Conservation (phyloP, 2,888 invertebrate species). For the Hololepta plana region DNA sequence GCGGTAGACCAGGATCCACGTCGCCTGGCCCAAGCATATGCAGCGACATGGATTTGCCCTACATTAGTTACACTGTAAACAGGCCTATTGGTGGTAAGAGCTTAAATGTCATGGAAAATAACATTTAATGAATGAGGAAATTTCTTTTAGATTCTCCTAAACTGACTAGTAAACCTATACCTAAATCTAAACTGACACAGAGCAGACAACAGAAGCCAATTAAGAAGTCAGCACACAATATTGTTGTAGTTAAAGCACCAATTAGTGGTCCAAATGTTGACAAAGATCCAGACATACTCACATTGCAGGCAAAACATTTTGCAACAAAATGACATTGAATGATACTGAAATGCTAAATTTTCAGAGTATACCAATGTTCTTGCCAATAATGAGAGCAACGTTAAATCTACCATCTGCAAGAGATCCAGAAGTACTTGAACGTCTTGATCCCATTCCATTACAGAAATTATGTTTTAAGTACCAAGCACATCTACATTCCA, state of each 20-base stretch:
- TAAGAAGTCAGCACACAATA: slow-evolving; percentile 44
- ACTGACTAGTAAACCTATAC: slow-evolving; percentile 39
- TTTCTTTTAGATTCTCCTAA: slow-evolving; percentile 58
- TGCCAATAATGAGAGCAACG: slow-evolving; percentile 83
- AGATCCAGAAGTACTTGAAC: slow-evolving; percentile 76
- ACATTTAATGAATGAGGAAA: background rate
- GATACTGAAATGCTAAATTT: slow-evolving; percentile 6
- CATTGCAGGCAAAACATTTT: slow-evolving; percentile 36
- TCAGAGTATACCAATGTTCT: slow-evolving; percentile 73
- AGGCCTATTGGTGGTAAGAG: slow-evolving; percentile 62
- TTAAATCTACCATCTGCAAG: slow-evolving; percentile 68
- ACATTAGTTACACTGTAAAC: slow-evolving; percentile 80
- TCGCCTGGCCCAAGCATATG: slow-evolving; percentile 81
- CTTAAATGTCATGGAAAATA: slow-evolving; percentile 2
- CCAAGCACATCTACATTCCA: slow-evolving; percentile 68
- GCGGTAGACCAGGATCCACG: slow-evolving; percentile 47
- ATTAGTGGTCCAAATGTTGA: slow-evolving; percentile 39
- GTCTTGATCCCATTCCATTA: slow-evolving; percentile 41
- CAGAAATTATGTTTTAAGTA: slow-evolving; percentile 61
- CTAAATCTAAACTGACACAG: slow-evolving; percentile 18
- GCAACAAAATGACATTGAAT: background rate
- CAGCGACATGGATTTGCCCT: slow-evolving; percentile 75
- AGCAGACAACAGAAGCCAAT: slow-evolving; percentile 25
- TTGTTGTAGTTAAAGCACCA: slow-evolving; percentile 67
- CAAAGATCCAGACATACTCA: slow-evolving; percentile 56